Evolutionary conservation across 2,888 invertebrate genomes (phyloP).

Genomic region (Cephus sareptanus): DNA sequence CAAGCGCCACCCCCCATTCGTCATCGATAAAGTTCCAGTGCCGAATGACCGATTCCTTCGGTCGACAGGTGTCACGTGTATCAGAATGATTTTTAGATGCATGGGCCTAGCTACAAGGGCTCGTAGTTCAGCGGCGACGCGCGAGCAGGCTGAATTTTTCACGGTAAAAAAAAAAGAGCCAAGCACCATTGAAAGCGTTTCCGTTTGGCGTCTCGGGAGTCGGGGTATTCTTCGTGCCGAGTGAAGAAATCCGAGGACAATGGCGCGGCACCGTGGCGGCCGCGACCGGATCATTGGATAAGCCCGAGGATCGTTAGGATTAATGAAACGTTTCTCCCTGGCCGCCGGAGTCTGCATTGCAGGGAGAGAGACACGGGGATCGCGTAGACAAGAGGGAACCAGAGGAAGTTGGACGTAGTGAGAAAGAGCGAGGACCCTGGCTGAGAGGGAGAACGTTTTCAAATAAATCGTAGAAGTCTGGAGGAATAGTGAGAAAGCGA

Average conservation of each 20-base stretch:
- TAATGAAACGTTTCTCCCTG: slow-evolving; percentile 37
- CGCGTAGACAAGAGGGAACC: slow-evolving; percentile 16
- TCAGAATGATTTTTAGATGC: too few relatives aligned
- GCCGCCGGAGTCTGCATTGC: slow-evolving; percentile 21
- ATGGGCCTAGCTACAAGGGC: too few relatives aligned
- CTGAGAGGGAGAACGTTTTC: background rate
- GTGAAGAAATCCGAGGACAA: slow-evolving; percentile 3
- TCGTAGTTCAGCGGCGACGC: too few relatives aligned
- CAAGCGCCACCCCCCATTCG: too few relatives aligned
- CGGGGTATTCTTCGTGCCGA: too few relatives aligned
- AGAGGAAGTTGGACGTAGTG: background rate
- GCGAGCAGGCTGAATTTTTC: too few relatives aligned
- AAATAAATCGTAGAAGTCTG: background rate
- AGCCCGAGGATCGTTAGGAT: slow-evolving; percentile 29
- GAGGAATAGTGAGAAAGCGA: background rate
- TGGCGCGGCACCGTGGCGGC: background rate
- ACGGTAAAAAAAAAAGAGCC: too few relatives aligned
- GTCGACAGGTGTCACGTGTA: too few relatives aligned
- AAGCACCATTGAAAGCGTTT: too few relatives aligned
- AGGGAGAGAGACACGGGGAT: slow-evolving; percentile 12
- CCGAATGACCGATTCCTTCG: too few relatives aligned
- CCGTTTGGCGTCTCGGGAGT: too few relatives aligned
- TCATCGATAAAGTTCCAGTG: too few relatives aligned
- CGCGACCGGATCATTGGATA: slow-evolving; percentile 25
- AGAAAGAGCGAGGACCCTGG: slow-evolving; percentile 2